Conservation (phyloP, 2,888 invertebrate species). For the Tortrix viridana region DNA sequence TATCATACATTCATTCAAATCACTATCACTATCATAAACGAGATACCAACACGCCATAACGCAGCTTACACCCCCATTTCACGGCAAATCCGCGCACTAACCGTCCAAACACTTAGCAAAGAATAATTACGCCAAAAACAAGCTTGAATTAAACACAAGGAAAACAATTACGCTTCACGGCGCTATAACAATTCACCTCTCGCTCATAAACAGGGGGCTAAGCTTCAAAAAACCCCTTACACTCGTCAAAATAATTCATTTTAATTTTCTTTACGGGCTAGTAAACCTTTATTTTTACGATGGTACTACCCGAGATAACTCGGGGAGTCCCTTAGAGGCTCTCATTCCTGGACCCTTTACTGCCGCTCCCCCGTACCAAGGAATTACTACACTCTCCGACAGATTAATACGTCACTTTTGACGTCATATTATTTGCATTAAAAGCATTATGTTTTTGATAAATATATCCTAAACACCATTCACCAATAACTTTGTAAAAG, state of each 20-base stretch:
- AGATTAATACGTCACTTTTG: conserved; percentile 21
- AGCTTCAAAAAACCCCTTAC: conserved; percentile 63
- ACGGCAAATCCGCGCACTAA: conserved; percentile 41
- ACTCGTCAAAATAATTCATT: conserved; percentile 85
- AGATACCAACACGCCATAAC: conserved; percentile 28
- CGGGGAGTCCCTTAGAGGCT: conserved; percentile 78
- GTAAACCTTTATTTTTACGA: conserved; percentile 84
- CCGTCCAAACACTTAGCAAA: conserved; percentile 38
- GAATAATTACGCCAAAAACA: conserved; percentile 48
- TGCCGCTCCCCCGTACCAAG: conserved; percentile 45
- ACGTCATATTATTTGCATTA: conserved; percentile 28
- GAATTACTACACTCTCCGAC: conserved; percentile 18
- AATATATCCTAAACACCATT: background rate
- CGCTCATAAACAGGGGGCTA: conserved; percentile 58
- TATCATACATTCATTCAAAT: conserved; percentile 19
- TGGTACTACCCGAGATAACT: conserved; percentile 76
- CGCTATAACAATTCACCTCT: conserved; percentile 71
- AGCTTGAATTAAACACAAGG: conserved; percentile 43
- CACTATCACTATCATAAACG: conserved; percentile 16
- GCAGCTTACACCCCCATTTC: conserved; percentile 42
- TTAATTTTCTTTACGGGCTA: conserved; percentile 84
- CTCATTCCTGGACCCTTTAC: conserved; percentile 64
- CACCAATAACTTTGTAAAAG: too few relatives aligned
- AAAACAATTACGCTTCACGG: conserved; percentile 73
- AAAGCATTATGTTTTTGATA: background rate